phyloP scores from a whole-genome alignment of 2,888 invertebrate genomes.

The Blastobasis adustella region DNA sequence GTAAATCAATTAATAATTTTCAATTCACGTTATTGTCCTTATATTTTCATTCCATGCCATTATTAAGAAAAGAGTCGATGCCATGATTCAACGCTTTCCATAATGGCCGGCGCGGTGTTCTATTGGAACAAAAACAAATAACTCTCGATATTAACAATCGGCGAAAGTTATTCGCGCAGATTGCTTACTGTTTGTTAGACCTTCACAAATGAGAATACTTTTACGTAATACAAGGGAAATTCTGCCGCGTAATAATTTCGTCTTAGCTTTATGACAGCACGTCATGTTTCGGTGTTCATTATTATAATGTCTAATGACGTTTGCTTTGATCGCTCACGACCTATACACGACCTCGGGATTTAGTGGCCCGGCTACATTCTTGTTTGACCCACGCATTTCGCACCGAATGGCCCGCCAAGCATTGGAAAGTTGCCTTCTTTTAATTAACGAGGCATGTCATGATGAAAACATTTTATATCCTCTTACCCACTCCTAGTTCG shows the following conservation, averaged over 20 bases:
- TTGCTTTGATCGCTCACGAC: no score
- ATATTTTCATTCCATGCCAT: slow-evolving; percentile 3
- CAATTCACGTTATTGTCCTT: neutral
- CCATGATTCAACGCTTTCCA: slow-evolving; percentile 17
- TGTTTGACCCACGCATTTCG: no score
- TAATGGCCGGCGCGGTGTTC: slow-evolving; percentile 15
- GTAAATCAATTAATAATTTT: neutral
- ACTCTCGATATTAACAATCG: slow-evolving; percentile 11
- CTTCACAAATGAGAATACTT: slow-evolving; percentile 5
- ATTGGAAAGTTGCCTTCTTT: no score
- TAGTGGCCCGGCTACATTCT: no score
- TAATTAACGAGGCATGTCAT: no score
- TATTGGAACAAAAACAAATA: slow-evolving; percentile 7
- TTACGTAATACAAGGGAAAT: slow-evolving; percentile 3
- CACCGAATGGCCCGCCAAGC: no score
- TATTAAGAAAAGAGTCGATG: no score
- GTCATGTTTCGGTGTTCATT: no score
- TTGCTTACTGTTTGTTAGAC: slow-evolving; percentile 9
- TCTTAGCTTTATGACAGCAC: neutral
- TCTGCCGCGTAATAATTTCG: slow-evolving; percentile 19
- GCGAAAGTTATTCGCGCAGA: slow-evolving; percentile 9
- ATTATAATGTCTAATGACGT: no score
- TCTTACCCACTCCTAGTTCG: no score
- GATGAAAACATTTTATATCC: no score
- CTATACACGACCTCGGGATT: no score